Evolutionary conservation across 2,113 vertebrate species (phyloP), one percentile per base, ranked within the genome.

Genomic region (Spea bombifrons): DNA sequence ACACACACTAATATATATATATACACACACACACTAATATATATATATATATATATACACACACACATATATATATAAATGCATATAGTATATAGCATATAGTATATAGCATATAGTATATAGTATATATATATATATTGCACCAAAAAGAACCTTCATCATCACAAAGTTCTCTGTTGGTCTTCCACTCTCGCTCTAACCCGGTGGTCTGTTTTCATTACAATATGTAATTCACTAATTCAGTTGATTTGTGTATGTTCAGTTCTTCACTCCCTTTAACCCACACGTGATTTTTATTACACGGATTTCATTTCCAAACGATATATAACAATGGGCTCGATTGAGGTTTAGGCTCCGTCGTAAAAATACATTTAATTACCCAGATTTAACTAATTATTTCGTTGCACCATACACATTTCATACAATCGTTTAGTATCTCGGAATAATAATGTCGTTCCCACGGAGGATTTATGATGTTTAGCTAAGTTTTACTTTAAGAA

Each of bases 311-410:
- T 78, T 64, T 8, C 78, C 78, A 80, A 64, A 68, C 59, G 15
- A 72, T 66, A 78, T 65, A 75, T 66, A 66, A 66, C 66, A 65
- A 64, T 75, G 67, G 67, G 10, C 17, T 67, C 48, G 10, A 78
- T 73, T 61, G 16, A 45, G 10, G 30, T 76, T 55, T 68, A 52
- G 59, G 44, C 49, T 73, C 7, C 57, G 17, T 66, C 63, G 57
- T 73, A 67, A 47, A 66, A 79, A 53, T 13, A 5, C 16, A 64
- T 65, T 80, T 66, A 73, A 46, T 65, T 72, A 44, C 6, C 10
- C 76, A 78, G 16, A 52, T 72, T 71, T 57, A 55, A 66, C 61
- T 50, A 55, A 73, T 79, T 79, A 79, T 30, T 16, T 47, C 9
- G 55, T 12, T 53, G 50, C 10, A 53, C 50, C 50, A 53, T 53